A percentile compares a stretch with the other conserved stretches of the same genome.
Conservation (phyloP, 2,888 invertebrate genomes). For the Subacronicta megacephala region DNA sequence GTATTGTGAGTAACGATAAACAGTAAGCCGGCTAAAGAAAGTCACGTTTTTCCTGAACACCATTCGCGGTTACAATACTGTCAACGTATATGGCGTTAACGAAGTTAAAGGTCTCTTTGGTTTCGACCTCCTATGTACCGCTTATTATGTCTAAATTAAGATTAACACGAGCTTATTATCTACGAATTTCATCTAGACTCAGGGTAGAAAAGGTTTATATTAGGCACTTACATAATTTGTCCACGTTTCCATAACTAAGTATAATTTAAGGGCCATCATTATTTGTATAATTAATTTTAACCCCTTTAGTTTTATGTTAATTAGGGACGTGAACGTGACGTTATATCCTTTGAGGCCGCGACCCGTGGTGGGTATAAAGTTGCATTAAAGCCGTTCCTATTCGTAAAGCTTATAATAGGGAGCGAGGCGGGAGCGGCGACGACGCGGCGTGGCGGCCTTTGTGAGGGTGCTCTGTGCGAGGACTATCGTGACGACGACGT, state of each 20-base stretch:
- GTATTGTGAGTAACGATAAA: constrained; percentile 59
- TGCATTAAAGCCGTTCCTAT: constrained; percentile 76
- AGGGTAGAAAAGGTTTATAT: constrained; percentile 7
- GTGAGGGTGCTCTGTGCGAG: constrained; percentile 69
- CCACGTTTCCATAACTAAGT: constrained; percentile 16
- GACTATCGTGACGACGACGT: constrained; percentile 65
- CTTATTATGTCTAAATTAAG: constrained; percentile 74
- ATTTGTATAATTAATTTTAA: constrained; percentile 53
- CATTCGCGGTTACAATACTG: constrained; percentile 74
- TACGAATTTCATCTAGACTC: constrained; percentile 37
- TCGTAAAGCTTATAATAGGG: constrained; percentile 78
- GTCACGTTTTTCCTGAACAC: constrained; percentile 78
- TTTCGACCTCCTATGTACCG: constrained; percentile 68
- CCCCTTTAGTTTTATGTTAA: constrained; percentile 71
- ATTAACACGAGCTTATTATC: constrained; percentile 57
- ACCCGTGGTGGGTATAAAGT: constrained; percentile 70
- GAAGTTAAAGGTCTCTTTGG: constrained; percentile 73
- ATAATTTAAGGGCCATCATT: constrained; percentile 9
- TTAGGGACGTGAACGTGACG: constrained; percentile 69
- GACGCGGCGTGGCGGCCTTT: constrained; percentile 66
- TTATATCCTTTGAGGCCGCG: constrained; percentile 71
- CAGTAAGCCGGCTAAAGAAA: constrained; percentile 72
- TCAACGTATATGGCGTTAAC: constrained; percentile 79
- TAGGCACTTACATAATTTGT: constrained; percentile 16
- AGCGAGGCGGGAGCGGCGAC: constrained; percentile 63